Base-by-base conservation (phyloP, 1,140 invertebrate species). In the Hypothenemus hampei region DNA sequence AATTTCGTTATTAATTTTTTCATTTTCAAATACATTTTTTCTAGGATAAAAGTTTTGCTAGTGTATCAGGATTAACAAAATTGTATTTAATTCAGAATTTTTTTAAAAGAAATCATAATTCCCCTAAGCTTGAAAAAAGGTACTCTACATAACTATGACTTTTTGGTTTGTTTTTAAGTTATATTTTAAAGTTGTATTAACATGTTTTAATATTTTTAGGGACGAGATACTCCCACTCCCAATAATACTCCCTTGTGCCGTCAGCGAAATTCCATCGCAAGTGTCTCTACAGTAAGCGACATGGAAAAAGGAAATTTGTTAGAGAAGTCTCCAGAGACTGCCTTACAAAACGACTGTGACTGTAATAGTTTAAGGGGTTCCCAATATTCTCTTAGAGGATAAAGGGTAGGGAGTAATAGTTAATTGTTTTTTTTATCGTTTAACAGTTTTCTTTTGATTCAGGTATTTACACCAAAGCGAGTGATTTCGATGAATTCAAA, bases 161-260 rank as follows among this genome's bases (percentile, higher is more conserved):
- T n/a, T n/a, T n/a, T n/a, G n/a, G n/a, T n/a, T n/a, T n/a, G n/a
- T n/a, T n/a, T n/a, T n/a, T n/a, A n/a, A n/a, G n/a, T n/a, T 21
- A 20, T 21, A 11, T 21, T 43, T 43, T 20, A 43, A 23, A 7
- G 2, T 7, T 7, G 7, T 37, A 37, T 11, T 15, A 16, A 37
- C 10, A 11, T 7, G 6, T 21, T 43, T 23, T 23, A n/a, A n/a
- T 43, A 22, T 11, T 61, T 67, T 46, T 69, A 87, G 84, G 84
- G 83, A 62, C 78, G 80, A 65, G 84, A 83, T 65, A 85, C 84
- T 50, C 85, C 84, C 41, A 87, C 86, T 10, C 86, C 86, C 16
- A 79, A 80, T 16, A 84, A 85, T 60, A 87, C 86, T 4, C 86
- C 86, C 10, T 68, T 89, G 69, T 89, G 87, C 31, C 86, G 89